These are phyloP conservation scores for Heptranchias perlo DNA, from an alignment of 2,113 vertebrate species.

Conservation along the genomic window DNA sequence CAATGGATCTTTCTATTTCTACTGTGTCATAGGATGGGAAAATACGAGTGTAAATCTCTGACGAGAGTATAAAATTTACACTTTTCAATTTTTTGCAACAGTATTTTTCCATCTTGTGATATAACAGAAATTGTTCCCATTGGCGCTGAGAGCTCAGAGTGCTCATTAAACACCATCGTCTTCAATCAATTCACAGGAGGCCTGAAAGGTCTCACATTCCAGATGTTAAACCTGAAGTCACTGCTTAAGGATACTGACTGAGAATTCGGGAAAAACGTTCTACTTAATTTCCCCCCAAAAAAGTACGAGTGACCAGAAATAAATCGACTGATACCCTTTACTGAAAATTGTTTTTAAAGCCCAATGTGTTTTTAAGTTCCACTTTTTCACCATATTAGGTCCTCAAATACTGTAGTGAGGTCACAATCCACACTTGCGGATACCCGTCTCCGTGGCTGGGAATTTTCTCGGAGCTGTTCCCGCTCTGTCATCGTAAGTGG, in stretches of 20 bases:
- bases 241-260: background rate
- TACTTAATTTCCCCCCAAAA: background rate
- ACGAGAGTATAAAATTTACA: background rate
- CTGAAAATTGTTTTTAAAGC: too few species aligned
- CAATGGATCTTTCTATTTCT: background rate
- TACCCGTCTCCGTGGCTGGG: too few species aligned
- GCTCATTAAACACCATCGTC: background rate
- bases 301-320: too few species aligned
- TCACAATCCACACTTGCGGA: too few species aligned
- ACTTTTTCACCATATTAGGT: too few species aligned
- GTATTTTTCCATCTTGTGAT: background rate
- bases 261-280: background rate
- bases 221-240: background rate
- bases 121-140: background rate
- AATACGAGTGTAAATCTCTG: background rate
- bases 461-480: too few species aligned
- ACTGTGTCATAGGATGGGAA: background rate
- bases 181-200: background rate
- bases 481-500: too few species aligned
- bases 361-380: too few species aligned
- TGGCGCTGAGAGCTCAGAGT: background rate
- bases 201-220: background rate
- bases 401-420: too few species aligned
- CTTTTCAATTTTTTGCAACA: background rate
- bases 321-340: too few species aligned